Evolutionary conservation across 2,113 vertebrate genomes (phyloP).

Genomic region (Pachyramphus minor): DNA sequence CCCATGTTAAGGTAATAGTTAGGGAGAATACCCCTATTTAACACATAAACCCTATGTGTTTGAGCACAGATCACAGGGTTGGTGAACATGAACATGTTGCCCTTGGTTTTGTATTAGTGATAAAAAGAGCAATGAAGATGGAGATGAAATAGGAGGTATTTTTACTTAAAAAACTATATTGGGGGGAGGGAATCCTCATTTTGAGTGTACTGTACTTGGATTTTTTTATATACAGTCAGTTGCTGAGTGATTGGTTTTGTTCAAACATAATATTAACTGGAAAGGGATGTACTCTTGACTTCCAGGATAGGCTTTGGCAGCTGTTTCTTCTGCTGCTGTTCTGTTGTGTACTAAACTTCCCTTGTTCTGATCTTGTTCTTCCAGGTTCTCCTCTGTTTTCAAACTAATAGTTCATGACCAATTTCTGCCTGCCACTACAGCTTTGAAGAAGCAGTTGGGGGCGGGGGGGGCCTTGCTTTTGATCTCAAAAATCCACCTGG

Average conservation of each 20-base stretch:
- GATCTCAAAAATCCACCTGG: not conserved
- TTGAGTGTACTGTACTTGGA: not conserved
- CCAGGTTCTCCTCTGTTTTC: not conserved
- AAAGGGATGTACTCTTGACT: not conserved
- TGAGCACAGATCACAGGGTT: not conserved
- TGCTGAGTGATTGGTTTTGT: not conserved
- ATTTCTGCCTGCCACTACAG: not conserved
- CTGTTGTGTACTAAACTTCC: not conserved
- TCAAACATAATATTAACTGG: not conserved
- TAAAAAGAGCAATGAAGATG: not conserved
- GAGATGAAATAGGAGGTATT: not conserved
- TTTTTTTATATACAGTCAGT: not conserved
- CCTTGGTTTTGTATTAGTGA: not conserved
- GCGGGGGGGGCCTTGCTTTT: not conserved
- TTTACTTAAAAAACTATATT: not conserved
- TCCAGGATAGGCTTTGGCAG: not conserved
- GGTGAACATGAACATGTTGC: not conserved
- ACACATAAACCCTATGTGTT: too few species aligned
- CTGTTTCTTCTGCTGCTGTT: not conserved
- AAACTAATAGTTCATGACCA: not conserved
- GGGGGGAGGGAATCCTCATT: not conserved
- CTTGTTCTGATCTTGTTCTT: not conserved
- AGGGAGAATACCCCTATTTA: not conserved
- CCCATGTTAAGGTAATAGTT: fast-evolving
- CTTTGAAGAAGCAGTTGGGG: not conserved